phyloP scores from a whole-genome alignment of 2,113 vertebrate genomes.

The Aphyosemion australe region DNA sequence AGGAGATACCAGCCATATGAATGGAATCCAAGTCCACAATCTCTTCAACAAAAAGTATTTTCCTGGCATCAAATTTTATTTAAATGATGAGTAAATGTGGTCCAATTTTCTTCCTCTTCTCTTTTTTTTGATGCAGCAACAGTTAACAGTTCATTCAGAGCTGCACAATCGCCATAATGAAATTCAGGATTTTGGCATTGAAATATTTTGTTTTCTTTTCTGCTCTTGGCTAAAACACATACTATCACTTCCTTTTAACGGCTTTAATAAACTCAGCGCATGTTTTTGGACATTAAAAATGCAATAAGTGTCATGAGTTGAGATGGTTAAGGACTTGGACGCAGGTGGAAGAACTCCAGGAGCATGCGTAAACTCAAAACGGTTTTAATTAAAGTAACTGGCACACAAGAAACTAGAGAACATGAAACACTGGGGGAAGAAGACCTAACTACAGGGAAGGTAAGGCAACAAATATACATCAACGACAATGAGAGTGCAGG shows the following conservation, averaged over 20 bases:
- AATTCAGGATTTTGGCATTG: not conserved
- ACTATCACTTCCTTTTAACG: not conserved
- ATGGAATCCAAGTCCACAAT: not conserved
- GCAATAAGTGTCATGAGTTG: not conserved
- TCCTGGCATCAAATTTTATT: not conserved
- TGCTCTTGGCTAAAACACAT: not conserved
- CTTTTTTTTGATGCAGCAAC: not conserved
- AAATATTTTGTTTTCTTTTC: not conserved
- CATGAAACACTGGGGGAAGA: too few species aligned
- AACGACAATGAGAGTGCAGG: too few species aligned
- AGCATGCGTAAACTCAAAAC: too few species aligned
- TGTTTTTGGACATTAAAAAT: not conserved
- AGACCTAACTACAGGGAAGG: too few species aligned
- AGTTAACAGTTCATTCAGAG: not conserved
- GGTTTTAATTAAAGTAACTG: too few species aligned
- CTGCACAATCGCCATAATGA: not conserved
- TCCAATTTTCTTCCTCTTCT: not conserved
- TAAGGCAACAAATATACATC: too few species aligned
- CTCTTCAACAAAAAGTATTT: not conserved
- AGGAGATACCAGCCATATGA: not conserved
- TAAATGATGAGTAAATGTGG: not conserved
- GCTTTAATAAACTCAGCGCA: not conserved
- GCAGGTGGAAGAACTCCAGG: too few species aligned
- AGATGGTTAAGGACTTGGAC: too few species aligned
- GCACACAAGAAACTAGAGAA: too few species aligned